phyloP scores from a whole-genome alignment of 2,113 vertebrate genomes.

The Boleophthalmus pectinirostris region DNA sequence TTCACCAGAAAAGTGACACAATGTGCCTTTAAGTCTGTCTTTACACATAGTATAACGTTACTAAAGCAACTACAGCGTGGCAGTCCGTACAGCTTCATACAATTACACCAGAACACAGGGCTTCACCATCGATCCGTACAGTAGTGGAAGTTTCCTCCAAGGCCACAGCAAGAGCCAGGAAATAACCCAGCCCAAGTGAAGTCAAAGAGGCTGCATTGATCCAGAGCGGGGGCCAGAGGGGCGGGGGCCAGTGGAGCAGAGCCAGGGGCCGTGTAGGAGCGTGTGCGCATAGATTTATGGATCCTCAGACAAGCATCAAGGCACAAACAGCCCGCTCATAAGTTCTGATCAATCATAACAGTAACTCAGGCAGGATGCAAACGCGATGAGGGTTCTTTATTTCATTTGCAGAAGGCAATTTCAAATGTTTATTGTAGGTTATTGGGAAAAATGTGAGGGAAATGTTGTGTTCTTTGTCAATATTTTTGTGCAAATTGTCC shows the following conservation, averaged over 20 bases:
- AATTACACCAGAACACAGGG: background rate
- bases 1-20: no score
- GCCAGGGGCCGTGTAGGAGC: conserved; percentile 25
- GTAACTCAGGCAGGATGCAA: conserved; percentile 25
- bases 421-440: no score
- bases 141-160: background rate
- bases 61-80: background rate
- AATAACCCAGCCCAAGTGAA: conserved; percentile 13
- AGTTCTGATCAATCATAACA: conserved; percentile 57
- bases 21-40: no score
- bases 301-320: conserved; percentile 61
- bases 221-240: conserved; percentile 42
- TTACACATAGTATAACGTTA: no score
- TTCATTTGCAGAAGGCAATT: background rate
- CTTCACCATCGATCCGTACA: background rate
- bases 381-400: background rate
- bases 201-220: conserved; percentile 42
- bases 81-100: background rate
- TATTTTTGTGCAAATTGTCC: no score
- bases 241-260: conserved; percentile 31
- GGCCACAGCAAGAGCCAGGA: background rate
- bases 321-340: conserved; percentile 42
- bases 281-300: conserved; percentile 56
- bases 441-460: no score
- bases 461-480: no score